These are phyloP conservation scores for Anticlea derivata DNA, from an alignment of 2,888 invertebrate genomes.

Conservation along the genomic window DNA sequence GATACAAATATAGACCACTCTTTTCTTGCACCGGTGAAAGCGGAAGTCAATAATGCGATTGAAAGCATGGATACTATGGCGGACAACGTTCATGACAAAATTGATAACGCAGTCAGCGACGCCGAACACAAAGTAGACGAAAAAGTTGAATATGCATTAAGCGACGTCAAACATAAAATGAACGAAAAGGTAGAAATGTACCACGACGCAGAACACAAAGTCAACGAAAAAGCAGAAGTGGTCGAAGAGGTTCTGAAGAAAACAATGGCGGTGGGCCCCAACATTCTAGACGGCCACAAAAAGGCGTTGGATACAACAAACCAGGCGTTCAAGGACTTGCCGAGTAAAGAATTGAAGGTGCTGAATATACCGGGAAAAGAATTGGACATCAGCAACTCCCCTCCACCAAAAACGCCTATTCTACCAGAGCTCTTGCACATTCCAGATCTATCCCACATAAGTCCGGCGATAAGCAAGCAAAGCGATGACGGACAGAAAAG, in stretches of 20 bases:
- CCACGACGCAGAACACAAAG: slow-evolving; percentile 41
- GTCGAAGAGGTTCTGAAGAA: slow-evolving; percentile 69
- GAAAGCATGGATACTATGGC: slow-evolving; percentile 53
- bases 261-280: slow-evolving; percentile 57
- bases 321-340: slow-evolving; percentile 52
- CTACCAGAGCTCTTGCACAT: slow-evolving; percentile 69
- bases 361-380: slow-evolving; percentile 64
- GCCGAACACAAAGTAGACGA: slow-evolving; percentile 21
- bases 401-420: slow-evolving; percentile 74
- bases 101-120: slow-evolving; percentile 18
- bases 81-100: slow-evolving; percentile 37
- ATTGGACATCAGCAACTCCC: slow-evolving; percentile 64
- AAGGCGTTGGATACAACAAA: slow-evolving; percentile 63
- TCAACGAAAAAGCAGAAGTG: slow-evolving; percentile 60
- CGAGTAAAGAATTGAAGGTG: slow-evolving; percentile 56
- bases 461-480: slow-evolving; percentile 69
- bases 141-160: slow-evolving; percentile 26
- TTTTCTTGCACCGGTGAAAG: slow-evolving; percentile 34
- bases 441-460: slow-evolving; percentile 70
- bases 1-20: slow-evolving; percentile 60
- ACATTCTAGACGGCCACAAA: slow-evolving; percentile 56
- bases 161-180: slow-evolving; percentile 25
- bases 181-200: slow-evolving; percentile 3
- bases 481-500: slow-evolving; percentile 77
- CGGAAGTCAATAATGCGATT: slow-evolving; percentile 45